Conservation (phyloP, 2,888 invertebrate genomes). For the Creontiades dilutus region DNA sequence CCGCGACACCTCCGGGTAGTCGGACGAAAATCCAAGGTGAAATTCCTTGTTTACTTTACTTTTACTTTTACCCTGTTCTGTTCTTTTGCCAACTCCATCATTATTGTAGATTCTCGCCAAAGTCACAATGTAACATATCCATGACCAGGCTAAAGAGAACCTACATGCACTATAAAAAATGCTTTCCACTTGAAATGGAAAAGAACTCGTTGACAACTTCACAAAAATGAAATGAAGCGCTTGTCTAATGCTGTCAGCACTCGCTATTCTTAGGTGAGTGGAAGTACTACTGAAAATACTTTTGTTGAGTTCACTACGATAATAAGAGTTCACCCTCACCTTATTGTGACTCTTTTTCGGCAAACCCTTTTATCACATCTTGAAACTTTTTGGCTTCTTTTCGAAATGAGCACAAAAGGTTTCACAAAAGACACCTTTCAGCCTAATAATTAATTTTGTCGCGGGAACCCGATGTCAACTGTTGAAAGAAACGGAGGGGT, state of each 20-base stretch:
- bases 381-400: conserved; percentile 38
- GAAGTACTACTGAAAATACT: not conserved
- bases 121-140: no score
- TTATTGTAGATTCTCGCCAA: no score
- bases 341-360: conserved; percentile 43
- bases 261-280: not conserved
- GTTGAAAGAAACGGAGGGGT: conserved; percentile 26
- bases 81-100: no score
- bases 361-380: not conserved
- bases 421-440: conserved; percentile 28
- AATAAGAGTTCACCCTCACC: conserved; percentile 10
- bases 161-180: no score
- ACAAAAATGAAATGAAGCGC: not conserved
- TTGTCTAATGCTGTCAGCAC: conserved; percentile 6
- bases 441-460: conserved; percentile 48
- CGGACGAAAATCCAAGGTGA: no score
- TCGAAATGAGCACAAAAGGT: conserved; percentile 5
- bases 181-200: no score
- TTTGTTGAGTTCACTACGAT: not conserved
- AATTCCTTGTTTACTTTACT: no score
- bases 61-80: no score
- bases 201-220: not conserved
- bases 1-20: no score
- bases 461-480: not conserved
- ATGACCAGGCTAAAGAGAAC: no score